Conservation (phyloP, 2,797 vertebrate species). For the Epinephelus malabaricus region DNA sequence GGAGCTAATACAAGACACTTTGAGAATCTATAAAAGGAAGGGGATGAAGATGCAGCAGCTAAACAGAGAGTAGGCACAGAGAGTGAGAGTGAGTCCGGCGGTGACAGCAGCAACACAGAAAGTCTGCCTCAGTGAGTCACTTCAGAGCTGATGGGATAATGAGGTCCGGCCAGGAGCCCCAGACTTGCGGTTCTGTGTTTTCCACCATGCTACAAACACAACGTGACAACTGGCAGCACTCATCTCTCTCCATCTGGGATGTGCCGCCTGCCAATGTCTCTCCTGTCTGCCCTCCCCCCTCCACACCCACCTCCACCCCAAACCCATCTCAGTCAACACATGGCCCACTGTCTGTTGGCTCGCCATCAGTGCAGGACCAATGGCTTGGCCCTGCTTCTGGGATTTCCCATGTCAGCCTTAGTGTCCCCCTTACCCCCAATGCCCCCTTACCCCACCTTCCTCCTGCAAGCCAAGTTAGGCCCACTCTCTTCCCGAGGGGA, state of each 20-base stretch:
- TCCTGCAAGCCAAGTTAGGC: slow-evolving; percentile 20
- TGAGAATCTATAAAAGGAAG: not conserved
- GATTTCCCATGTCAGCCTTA: slow-evolving; percentile 49
- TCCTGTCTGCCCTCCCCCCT: slow-evolving; percentile 24
- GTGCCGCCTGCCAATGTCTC: slow-evolving; percentile 53
- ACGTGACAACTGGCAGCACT: slow-evolving; percentile 67
- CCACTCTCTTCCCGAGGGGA: slow-evolving; percentile 30
- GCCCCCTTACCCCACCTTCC: not conserved
- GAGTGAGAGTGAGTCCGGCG: slow-evolving; percentile 7
- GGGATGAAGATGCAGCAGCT: slow-evolving; percentile 7
- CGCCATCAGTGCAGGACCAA: slow-evolving; percentile 42
- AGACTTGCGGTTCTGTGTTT: slow-evolving; percentile 63
- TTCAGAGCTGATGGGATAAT: slow-evolving; percentile 77
- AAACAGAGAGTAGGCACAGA: slow-evolving; percentile 8
- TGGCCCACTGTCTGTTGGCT: slow-evolving; percentile 47
- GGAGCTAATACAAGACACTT: not conserved
- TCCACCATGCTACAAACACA: slow-evolving; percentile 63
- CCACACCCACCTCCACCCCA: slow-evolving; percentile 31
- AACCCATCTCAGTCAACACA: slow-evolving; percentile 55
- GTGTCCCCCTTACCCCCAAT: slow-evolving; percentile 34
- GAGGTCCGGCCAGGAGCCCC: slow-evolving; percentile 63
- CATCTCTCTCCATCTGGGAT: slow-evolving; percentile 59
- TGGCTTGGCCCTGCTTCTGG: slow-evolving; percentile 30
- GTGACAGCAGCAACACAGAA: slow-evolving; percentile 18
- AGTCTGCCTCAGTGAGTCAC: slow-evolving; percentile 68